Evolutionary conservation across 2,113 vertebrate species (phyloP).

Genomic region (Sisor rabdophorus): DNA sequence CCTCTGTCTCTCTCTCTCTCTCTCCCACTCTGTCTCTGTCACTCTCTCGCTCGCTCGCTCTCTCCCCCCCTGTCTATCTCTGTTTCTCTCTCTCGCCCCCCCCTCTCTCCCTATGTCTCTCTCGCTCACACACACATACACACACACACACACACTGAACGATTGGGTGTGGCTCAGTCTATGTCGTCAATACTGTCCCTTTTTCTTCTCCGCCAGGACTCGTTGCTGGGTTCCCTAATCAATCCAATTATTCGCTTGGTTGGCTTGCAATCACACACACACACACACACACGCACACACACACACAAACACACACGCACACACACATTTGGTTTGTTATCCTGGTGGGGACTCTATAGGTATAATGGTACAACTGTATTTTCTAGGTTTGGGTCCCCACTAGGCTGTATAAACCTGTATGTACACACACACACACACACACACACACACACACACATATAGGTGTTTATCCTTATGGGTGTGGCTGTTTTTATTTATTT

Average conservation of each 20-base stretch:
- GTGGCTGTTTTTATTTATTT: too few relatives aligned
- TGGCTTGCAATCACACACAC: constrained; percentile 1
- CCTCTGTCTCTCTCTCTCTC: too few relatives aligned
- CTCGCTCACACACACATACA: too few relatives aligned
- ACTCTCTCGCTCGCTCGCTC: background rate
- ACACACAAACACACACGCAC: constrained; percentile 2
- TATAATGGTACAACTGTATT: too few relatives aligned
- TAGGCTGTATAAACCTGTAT: too few relatives aligned
- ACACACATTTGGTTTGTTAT: too few relatives aligned
- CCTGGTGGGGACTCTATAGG: too few relatives aligned
- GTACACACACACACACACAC: constrained; percentile 13
- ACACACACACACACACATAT: too few relatives aligned
- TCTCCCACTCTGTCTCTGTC: too few relatives aligned
- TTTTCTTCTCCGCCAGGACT: background rate
- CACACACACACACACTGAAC: background rate
- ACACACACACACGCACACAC: constrained; percentile 14
- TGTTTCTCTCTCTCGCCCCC: background rate
- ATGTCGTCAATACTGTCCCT: background rate
- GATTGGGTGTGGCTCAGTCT: constrained; percentile 26
- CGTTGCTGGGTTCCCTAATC: constrained; percentile 2
- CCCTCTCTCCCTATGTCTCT: background rate
- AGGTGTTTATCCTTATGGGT: too few relatives aligned
- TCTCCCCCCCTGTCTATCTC: background rate
- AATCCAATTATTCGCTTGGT: background rate
- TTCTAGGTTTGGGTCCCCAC: too few relatives aligned